phyloP scores from a whole-genome alignment of 2,113 vertebrate genomes.

The Nerophis lumbriciformis region DNA sequence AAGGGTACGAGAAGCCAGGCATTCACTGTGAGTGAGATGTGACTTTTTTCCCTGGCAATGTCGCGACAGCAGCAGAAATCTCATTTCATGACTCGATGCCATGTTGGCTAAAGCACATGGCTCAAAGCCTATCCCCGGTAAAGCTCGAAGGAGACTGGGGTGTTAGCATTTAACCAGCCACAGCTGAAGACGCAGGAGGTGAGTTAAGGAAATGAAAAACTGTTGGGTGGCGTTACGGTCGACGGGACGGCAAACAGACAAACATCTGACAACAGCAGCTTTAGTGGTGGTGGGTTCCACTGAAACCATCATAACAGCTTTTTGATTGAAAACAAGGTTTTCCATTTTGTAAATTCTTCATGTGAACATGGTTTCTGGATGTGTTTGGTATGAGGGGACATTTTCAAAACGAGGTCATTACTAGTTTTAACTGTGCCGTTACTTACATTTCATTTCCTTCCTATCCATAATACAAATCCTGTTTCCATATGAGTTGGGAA shows the following conservation, averaged over 20 bases:
- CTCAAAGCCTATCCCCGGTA: constrained; percentile 41
- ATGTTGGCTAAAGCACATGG: constrained; percentile 61
- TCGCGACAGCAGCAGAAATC: constrained; percentile 66
- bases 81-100: constrained; percentile 73
- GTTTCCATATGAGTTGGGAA: too few relatives aligned
- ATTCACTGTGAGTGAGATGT: constrained; percentile 59
- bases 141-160: constrained; percentile 30
- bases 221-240: constrained; percentile 7
- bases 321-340: constrained; percentile 56
- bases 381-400: background rate
- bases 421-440: too few relatives aligned
- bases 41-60: constrained; percentile 42
- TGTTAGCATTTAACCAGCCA: constrained; percentile 44
- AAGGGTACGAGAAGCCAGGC: constrained; percentile 43
- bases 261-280: constrained; percentile 40
- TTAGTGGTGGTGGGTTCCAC: constrained; percentile 48
- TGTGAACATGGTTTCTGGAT: background rate
- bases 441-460: too few relatives aligned
- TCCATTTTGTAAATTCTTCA: constrained; percentile 17
- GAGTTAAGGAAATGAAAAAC: constrained; percentile 49
- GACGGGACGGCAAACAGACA: constrained; percentile 34
- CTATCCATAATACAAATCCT: too few relatives aligned
- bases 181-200: constrained; percentile 36
- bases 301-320: constrained; percentile 57
- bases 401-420: too few relatives aligned